These are phyloP conservation scores for Pedionomus torquatus DNA, from an alignment of 2,113 vertebrate genomes.

Conservation along the genomic window DNA sequence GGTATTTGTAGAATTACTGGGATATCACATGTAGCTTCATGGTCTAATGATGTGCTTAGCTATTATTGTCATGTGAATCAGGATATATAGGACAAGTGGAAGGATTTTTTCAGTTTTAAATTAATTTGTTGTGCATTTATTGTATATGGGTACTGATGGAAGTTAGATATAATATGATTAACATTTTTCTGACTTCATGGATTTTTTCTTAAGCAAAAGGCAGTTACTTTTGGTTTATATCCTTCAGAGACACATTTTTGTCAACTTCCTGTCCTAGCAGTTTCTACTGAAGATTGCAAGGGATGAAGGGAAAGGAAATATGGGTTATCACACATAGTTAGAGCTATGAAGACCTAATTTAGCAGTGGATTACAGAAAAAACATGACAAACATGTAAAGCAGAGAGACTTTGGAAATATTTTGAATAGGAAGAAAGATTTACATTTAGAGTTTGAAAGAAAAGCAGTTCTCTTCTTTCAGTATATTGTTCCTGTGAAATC, in stretches of 20 bases:
- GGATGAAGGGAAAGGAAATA: not conserved
- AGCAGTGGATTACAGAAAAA: not conserved
- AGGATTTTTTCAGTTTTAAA: not conserved
- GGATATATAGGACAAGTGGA: not conserved
- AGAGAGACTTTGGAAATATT: not conserved
- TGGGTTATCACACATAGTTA: not conserved
- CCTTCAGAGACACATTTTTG: not conserved
- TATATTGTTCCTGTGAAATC: not conserved
- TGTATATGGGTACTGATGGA: not conserved
- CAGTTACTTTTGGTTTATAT: not conserved
- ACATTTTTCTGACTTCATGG: not conserved
- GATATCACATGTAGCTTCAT: not conserved
- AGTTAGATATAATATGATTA: not conserved
- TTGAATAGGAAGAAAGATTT: not conserved
- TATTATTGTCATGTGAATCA: not conserved
- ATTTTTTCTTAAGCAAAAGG: not conserved
- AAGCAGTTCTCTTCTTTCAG: not conserved
- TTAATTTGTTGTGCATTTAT: not conserved
- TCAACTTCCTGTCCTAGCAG: not conserved
- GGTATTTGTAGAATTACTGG: not conserved
- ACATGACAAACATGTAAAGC: not conserved
- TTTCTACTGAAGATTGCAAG: not conserved
- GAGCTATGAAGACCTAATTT: not conserved
- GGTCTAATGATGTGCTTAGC: fast-evolving
- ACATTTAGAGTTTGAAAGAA: not conserved